Conservation (phyloP, 2,888 invertebrate species). For the Orgyia antiqua region DNA sequence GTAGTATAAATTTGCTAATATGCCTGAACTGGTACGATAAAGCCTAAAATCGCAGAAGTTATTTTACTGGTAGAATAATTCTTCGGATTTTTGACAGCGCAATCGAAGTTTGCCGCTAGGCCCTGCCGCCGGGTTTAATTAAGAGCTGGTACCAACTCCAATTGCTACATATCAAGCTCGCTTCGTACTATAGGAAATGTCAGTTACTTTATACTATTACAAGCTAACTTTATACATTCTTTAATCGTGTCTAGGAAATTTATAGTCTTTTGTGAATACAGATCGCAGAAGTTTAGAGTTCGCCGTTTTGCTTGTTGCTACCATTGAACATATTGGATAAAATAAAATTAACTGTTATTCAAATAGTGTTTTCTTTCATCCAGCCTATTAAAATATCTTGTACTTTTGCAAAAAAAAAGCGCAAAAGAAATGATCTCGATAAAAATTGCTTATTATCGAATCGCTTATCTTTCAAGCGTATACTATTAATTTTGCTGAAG, state of each 20-base stretch:
- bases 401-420: neutral
- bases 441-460: slow-evolving; percentile 1
- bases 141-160: slow-evolving; percentile 58
- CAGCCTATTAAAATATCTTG: too few species aligned
- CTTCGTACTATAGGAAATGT: slow-evolving; percentile 34
- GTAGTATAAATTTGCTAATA: slow-evolving; percentile 72
- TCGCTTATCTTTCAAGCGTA: slow-evolving; percentile 35
- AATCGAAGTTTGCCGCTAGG: slow-evolving; percentile 75
- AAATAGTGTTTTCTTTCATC: too few species aligned
- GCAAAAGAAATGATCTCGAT: too few species aligned
- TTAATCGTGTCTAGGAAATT: slow-evolving; percentile 26
- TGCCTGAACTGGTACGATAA: slow-evolving; percentile 73
- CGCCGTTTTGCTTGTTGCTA: too few species aligned
- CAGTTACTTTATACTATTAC: slow-evolving; percentile 42
- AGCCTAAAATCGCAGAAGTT: slow-evolving; percentile 74
- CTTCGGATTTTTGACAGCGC: slow-evolving; percentile 78
- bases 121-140: slow-evolving; percentile 64
- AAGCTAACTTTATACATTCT: slow-evolving; percentile 38
- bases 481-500: slow-evolving; percentile 42
- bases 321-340: too few species aligned
- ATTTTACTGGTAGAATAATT: slow-evolving; percentile 73
- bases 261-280: too few species aligned
- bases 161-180: slow-evolving; percentile 51
- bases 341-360: too few species aligned
- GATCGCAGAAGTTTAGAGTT: too few species aligned